Evolutionary conservation across 2,797 vertebrate species (phyloP), one percentile per base, ranked within the genome.

Genomic region (Argyrosomus regius): DNA sequence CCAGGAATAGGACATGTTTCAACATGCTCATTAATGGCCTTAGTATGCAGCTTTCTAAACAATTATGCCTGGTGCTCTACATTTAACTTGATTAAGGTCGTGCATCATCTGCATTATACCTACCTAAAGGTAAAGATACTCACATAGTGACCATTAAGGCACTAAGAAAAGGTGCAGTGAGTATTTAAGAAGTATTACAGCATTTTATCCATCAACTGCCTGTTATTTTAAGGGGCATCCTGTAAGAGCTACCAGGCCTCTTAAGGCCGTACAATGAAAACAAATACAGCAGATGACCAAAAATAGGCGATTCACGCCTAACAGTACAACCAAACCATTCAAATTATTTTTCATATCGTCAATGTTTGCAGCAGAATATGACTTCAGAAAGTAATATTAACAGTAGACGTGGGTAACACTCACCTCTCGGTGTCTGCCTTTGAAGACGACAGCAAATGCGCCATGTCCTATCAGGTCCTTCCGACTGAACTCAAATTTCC

Each of bases 401-500:
- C 1, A 14, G 0, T 0, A 3, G 16, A 24, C 0, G 14, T 28
- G 6, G 28, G 1, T 11, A 11, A 28, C n/a, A 58, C 86, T 91
- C 86, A 98, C 98, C 96, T 99, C 98, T 91, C 96, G 95, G 87
- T 98, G 94, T 83, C 97, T 95, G 83, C 98, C 98, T 95, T 97
- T 99, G 87, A 97, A 99, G 53, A 99, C 98, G 64, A 99, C 98
- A 1, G 98, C 98, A 89, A 99, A 99, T 72, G 98, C 98, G 73
- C 98, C 98, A 87, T 99, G 98, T 74, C 98, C 98, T 87, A 99
- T 97, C 59, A 99, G 90, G 90, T 99, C 98, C 92, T 99, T 99
- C 82, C 97, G 96, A 84, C 97, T 98, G 94, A 99, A 99, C 95
- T 99, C 98, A 90, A 99, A 99, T 92, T 96, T 97, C 60, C 98